A percentile compares a stretch with the other conserved stretches of the same genome.
Evolutionary conservation across 92 coral and sea anemone species (phyloP).

Genomic region (Parazoanthus atlanticus): DNA sequence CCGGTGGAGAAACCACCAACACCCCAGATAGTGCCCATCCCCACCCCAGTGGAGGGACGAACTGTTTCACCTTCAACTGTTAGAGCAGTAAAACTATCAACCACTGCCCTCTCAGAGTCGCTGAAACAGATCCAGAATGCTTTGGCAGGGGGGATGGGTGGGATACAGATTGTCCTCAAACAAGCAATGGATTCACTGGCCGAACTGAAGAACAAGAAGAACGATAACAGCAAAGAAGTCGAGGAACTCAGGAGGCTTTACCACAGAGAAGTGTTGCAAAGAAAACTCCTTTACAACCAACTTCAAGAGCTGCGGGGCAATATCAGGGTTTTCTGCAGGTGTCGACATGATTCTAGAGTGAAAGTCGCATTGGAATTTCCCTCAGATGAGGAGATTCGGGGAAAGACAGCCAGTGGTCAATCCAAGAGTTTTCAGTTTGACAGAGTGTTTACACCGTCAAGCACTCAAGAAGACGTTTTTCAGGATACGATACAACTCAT

Average conservation of each 20-base stretch:
- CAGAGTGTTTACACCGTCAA: conserved; percentile 68
- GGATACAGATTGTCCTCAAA: conserved; percentile 29
- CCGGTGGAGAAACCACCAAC: conserved; percentile 25
- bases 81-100: conserved; percentile 39
- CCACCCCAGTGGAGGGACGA: conserved; percentile 39
- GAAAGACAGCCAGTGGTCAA: conserved; percentile 54
- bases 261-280: conserved; percentile 79
- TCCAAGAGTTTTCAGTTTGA: conserved; percentile 77
- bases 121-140: conserved; percentile 34
- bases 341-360: conserved; percentile 67
- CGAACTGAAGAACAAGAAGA: conserved; percentile 28
- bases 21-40: conserved; percentile 25
- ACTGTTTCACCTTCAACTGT: conserved; percentile 47
- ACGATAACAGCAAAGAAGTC: conserved; percentile 44
- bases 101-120: conserved; percentile 42
- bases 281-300: conserved; percentile 78
- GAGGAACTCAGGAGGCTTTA: conserved; percentile 72
- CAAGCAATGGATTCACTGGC: conserved; percentile 41
- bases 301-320: conserved; percentile 84
- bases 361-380: conserved; percentile 63
- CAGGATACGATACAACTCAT: conserved; percentile 79
- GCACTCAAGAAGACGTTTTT: conserved; percentile 81
- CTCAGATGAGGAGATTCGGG: conserved; percentile 72
- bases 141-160: conserved; percentile 39
- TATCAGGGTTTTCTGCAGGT: conserved; percentile 85